Base-by-base conservation (phyloP, 2,797 vertebrate species). In the Caiman crocodilus region DNA sequence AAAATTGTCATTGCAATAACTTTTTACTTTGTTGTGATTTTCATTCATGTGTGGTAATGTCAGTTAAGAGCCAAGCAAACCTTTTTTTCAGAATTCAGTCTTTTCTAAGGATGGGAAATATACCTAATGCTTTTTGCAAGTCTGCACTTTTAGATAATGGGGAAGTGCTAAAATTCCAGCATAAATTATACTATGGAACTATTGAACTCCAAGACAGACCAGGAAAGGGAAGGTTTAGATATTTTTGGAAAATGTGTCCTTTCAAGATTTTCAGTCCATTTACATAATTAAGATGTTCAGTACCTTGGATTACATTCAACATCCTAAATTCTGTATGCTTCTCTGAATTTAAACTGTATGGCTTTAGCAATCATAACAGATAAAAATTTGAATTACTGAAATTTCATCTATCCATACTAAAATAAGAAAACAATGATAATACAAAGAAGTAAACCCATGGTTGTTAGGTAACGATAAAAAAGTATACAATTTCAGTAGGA, bases 81-180 rank as follows among this genome's bases (percentile, higher is more conserved):
- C 16, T 74, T n/a, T 80, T 58, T 92, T 84, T 79, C 2, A 9
- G 85, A 92, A 85, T 55, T 35, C 0, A 84, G 3, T 63, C 83
- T 89, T 88, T 93, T 73, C 83, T 23, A 82, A 82, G 14, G 6
- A 84, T 82, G 30, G 79, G 64, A 85, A 85, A 88, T 28, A 5
- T 71, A 15, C 32, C 80, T 61, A 83, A 74, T 9, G 0, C 0
- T 35, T 50, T 79, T 57, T 56, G 3, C 28, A 4, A 25, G 2
- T 82, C 75, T 76, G 15, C 28, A 76, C 4, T 61, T 89, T 79
- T 88, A 87, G 42, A 21, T 2, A 17, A 35, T 26, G n/a, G 55
- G 7, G 84, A 94, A 71, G 2, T 5, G 56, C 8, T 57, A 84
- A 59, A 76, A 76, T n/a, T 3, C 6, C 26, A 12, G 2, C 9